A percentile compares a stretch with the other conserved stretches of the same genome.
Evolutionary conservation across 2,888 invertebrate genomes (phyloP).

Genomic region (Argyresthia goedartella): DNA sequence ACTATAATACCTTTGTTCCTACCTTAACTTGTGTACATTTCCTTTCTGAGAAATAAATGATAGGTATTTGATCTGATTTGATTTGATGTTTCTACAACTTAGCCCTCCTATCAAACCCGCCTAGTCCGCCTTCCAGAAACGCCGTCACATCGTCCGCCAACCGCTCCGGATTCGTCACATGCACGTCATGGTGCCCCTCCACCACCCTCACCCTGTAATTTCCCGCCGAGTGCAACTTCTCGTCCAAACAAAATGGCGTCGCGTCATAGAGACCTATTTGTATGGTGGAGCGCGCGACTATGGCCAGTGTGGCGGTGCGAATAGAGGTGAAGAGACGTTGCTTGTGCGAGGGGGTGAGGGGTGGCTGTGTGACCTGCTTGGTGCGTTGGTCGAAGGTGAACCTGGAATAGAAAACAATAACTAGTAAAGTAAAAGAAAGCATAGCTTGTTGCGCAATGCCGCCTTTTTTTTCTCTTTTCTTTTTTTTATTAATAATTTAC

Average conservation of each 20-base stretch:
- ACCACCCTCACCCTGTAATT: slow-evolving; percentile 40
- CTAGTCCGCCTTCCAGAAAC: slow-evolving; percentile 31
- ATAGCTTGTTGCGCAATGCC: too few species aligned
- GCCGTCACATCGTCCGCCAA: slow-evolving; percentile 45
- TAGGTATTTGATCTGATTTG: too few species aligned
- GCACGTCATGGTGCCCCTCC: slow-evolving; percentile 71
- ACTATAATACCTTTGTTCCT: too few species aligned
- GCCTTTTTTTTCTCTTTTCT: too few species aligned
- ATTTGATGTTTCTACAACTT: slow-evolving; percentile 5
- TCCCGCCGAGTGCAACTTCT: slow-evolving; percentile 20
- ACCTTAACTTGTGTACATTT: too few species aligned
- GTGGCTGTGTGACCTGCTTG: slow-evolving; percentile 37
- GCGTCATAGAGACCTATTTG: slow-evolving; percentile 21
- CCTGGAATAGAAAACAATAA: slow-evolving; percentile 21
- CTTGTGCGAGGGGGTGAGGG: slow-evolving; percentile 33
- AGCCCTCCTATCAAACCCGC: slow-evolving; percentile 1
- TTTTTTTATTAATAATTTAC: too few species aligned
- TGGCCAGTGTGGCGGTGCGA: slow-evolving; percentile 28
- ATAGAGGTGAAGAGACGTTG: slow-evolving; percentile 31
- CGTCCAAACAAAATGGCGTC: slow-evolving; percentile 34
- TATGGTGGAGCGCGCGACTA: slow-evolving; percentile 27
- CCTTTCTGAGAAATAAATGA: too few species aligned
- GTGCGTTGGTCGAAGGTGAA: slow-evolving; percentile 70
- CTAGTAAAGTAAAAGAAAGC: too few species aligned
- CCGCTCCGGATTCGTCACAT: slow-evolving; percentile 64